Conservation (phyloP, 2,888 invertebrate species). For the Panzeria rudis region DNA sequence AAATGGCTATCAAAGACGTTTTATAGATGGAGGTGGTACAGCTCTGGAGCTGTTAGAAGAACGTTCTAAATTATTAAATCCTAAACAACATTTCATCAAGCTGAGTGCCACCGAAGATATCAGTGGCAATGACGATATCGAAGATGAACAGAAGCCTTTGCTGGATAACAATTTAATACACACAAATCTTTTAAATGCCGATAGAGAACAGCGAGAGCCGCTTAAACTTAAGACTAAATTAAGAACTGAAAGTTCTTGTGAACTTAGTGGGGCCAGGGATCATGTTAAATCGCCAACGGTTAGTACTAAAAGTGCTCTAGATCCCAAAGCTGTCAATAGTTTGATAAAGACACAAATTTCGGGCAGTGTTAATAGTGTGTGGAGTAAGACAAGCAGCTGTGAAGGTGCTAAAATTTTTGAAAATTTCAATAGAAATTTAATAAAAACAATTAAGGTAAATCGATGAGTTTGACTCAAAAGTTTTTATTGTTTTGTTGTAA, state of each 20-base stretch:
- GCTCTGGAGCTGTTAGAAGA: conserved; percentile 78
- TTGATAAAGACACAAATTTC: conserved; percentile 78
- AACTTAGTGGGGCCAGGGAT: conserved; percentile 43
- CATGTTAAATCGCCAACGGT: conserved; percentile 71
- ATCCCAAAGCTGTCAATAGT: conserved; percentile 60
- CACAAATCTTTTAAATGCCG: conserved; percentile 72
- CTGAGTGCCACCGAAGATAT: conserved; percentile 19
- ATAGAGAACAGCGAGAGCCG: conserved; percentile 37
- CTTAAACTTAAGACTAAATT: conserved; percentile 61
- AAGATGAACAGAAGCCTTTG: conserved; percentile 79
- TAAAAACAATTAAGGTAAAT: conserved; percentile 83
- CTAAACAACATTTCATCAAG: conserved; percentile 22
- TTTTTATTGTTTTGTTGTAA: not conserved
- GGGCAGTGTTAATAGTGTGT: conserved; percentile 83
- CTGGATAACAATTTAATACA: conserved; percentile 75
- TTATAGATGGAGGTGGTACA: conserved; percentile 80
- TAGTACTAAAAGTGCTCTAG: conserved; percentile 71
- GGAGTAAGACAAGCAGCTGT: conserved; percentile 83
- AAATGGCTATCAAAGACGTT: conserved; percentile 77
- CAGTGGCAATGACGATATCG: conserved; percentile 74
- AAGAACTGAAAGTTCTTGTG: conserved; percentile 69
- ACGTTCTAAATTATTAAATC: conserved; percentile 70
- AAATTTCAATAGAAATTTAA: conserved; percentile 83
- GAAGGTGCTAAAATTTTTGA: conserved; percentile 84
- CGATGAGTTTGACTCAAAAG: too few relatives aligned